Base-by-base conservation (phyloP, 2,113 vertebrate genomes). In the Macrotis lagotis region DNA sequence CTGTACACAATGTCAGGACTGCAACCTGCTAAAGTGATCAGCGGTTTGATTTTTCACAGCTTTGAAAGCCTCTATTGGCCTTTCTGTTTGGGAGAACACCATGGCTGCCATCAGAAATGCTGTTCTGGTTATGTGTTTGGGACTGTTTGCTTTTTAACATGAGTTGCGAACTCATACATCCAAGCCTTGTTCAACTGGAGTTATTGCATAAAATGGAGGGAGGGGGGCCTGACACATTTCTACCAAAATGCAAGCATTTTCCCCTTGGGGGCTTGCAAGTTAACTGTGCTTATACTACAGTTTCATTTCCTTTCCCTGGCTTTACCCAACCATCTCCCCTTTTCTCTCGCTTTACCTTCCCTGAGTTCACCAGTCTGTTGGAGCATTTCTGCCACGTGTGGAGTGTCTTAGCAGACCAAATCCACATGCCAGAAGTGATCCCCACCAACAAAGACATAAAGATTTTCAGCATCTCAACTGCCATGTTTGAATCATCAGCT, bases 361-460 rank as follows among this genome's bases (percentile, higher is more conserved):
- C 99, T 91, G 98, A 99, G 98, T 98, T 99, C 97, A 99, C 98
- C 95, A 99, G 98, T 95, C 99, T 98, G 95, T 99, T 98, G 0
- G 99, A 99, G 98, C 99, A 99, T 96, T 99, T 99, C 98, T 99
- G 99, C 99, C 99, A 99, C 0, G 99, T 99, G 98, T 99, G 99
- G 59, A 99, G 99, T 24, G 99, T 99, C 97, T 99, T 99, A 91
- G 99, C 99, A 1, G 99, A 99, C 99, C 99, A 99, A 98, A 99
- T 99, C 99, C 99, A 99, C 99, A 99, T 99, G 96, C 99, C 99
- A 4, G 99, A 99, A 0, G 99, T 99, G 98, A 99, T 99, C 96
- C 99, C 99, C 95, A 99, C 99, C 19, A 99, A 98, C 96, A 99
- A 98, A 49, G 99, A 99, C 99, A 99, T 99, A 97, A 99, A 99